Evolutionary conservation across 2,888 invertebrate species (phyloP).

Genomic region (Copidosoma aretas): DNA sequence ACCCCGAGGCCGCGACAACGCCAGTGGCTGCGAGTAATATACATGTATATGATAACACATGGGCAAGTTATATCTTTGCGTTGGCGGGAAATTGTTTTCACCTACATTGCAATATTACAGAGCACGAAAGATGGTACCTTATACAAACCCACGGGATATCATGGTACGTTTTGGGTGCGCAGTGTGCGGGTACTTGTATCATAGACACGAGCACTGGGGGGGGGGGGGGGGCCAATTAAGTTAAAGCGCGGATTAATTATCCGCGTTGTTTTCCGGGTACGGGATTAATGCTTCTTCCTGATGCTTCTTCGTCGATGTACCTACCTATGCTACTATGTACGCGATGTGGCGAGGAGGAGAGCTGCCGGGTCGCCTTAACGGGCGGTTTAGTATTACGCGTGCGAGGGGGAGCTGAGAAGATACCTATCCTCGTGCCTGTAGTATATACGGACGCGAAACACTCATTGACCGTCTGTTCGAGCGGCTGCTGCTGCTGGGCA

Average conservation of each 20-base stretch:
- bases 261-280: conserved; percentile 52
- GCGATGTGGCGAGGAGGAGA: conserved; percentile 70
- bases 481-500: background rate
- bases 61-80: no score
- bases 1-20: conserved; percentile 42
- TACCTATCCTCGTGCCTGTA: background rate
- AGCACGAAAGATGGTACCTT: no score
- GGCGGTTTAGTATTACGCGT: background rate
- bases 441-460: conserved; percentile 51
- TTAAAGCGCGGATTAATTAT: conserved; percentile 56
- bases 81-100: no score
- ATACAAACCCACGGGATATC: no score
- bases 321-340: conserved; percentile 76
- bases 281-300: conserved; percentile 55
- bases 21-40: no score
- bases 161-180: no score
- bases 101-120: no score
- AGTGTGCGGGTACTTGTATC: no score
- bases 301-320: conserved; percentile 46
- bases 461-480: conserved; percentile 44
- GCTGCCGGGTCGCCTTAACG: conserved; percentile 41
- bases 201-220: no score
- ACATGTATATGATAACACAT: no score
- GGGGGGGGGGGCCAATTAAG: conserved; percentile 52
- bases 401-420: conserved; percentile 44